Percentiles rank a stretch among this genome's conserved stretches.
Conservation (phyloP, 2,797 vertebrate genomes). For the Zenarchopterus dispar region DNA sequence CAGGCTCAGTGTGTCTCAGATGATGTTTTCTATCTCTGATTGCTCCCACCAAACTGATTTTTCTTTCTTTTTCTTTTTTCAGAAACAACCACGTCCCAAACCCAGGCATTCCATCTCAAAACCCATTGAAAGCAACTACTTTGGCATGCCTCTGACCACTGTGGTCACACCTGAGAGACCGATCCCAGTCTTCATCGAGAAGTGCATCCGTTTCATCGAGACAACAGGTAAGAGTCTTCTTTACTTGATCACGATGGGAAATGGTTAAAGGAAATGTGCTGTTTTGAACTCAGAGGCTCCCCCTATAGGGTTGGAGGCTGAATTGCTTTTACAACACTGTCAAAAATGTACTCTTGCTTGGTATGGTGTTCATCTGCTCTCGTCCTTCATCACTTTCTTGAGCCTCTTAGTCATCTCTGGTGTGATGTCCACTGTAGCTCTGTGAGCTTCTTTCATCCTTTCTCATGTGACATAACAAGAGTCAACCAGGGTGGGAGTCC, state of each 20-base stretch:
- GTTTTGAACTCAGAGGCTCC: no score
- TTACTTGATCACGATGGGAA: background rate
- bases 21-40: constrained; percentile 7
- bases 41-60: constrained; percentile 8
- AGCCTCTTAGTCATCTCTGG: no score
- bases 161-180: constrained; percentile 89
- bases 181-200: constrained; percentile 94
- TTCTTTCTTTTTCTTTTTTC: background rate
- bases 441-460: no score
- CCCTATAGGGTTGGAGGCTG: no score
- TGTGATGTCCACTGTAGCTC: no score
- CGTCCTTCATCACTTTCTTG: no score
- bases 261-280: background rate
- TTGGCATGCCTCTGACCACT: constrained; percentile 87
- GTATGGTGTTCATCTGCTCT: no score
- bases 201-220: constrained; percentile 96
- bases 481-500: no score
- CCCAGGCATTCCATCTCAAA: constrained; percentile 91
- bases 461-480: no score
- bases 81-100: constrained; percentile 92
- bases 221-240: constrained; percentile 84
- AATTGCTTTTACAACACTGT: no score
- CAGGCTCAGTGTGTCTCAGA: constrained; percentile 8
- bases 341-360: no score
- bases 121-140: constrained; percentile 94